A percentile compares a stretch with the other conserved stretches of the same genome.
phyloP scores from a whole-genome alignment of 2,113 vertebrate species.

The Crypturellus undulatus region DNA sequence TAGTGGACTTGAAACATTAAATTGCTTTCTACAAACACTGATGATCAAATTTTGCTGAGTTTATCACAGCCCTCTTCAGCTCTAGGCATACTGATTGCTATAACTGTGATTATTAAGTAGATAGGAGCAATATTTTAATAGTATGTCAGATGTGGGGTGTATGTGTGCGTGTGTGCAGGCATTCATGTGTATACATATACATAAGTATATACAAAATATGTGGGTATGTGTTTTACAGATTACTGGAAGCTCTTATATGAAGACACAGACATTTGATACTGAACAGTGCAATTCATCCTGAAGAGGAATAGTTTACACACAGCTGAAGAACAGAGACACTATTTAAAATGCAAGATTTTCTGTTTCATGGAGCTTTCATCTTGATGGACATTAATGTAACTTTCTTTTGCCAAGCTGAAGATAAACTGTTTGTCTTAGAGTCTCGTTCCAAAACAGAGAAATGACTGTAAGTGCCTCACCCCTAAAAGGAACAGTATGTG shows the following conservation, averaged over 20 bases:
- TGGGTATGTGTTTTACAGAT: neutral
- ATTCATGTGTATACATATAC: neutral
- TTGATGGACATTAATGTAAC: conserved; percentile 34
- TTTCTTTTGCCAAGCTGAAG: conserved; percentile 41
- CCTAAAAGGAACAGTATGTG: conserved; percentile 51
- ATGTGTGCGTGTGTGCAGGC: neutral
- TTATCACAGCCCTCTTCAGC: neutral
- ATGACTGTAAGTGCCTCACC: conserved; percentile 31
- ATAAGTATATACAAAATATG: neutral
- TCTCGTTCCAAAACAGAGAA: conserved; percentile 37
- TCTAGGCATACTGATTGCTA: neutral
- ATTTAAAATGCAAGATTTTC: conserved; percentile 21
- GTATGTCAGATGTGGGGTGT: conserved; percentile 5
- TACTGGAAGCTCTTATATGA: neutral
- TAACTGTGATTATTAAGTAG: neutral
- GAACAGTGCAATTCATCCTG: neutral
- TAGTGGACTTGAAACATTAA: neutral
- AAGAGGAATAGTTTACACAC: neutral
- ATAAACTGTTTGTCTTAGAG: conserved; percentile 48
- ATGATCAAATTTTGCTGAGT: neutral
- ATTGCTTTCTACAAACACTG: neutral
- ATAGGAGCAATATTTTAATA: conserved; percentile 32
- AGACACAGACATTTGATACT: neutral
- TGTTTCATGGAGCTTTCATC: neutral
- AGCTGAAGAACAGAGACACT: neutral